Conservation (phyloP, 2,888 invertebrate species). For the Meghimatium bilineatum region DNA sequence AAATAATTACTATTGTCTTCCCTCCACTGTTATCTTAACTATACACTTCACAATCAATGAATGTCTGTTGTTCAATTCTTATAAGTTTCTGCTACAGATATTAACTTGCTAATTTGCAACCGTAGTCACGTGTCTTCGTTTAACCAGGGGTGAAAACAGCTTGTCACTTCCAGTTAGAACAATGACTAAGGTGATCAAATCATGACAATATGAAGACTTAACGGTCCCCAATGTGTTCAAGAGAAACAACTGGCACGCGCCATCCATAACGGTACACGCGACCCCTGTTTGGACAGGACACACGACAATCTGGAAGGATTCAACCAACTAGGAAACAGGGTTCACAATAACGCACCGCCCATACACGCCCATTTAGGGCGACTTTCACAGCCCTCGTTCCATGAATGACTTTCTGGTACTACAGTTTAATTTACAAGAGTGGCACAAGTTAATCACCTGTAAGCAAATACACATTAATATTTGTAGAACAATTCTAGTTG, state of each 20-base stretch:
- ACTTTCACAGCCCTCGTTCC: neutral
- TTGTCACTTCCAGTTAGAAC: constrained; percentile 35
- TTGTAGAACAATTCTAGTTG: too few relatives aligned
- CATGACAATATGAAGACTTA: neutral
- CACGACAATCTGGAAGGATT: constrained; percentile 28
- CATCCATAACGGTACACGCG: constrained; percentile 42
- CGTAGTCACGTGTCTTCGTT: neutral
- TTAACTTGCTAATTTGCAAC: neutral
- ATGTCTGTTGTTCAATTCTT: neutral
- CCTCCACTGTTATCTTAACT: neutral
- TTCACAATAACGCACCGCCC: constrained; percentile 18
- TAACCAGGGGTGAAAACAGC: constrained; percentile 27
- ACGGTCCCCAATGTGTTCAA: neutral
- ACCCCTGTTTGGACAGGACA: constrained; percentile 42
- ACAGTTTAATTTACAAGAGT: neutral
- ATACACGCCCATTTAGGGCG: constrained; percentile 14
- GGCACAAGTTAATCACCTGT: neutral
- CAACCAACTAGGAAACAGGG: constrained; percentile 17
- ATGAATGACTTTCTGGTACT: neutral
- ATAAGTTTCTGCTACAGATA: neutral
- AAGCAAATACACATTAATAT: too few relatives aligned
- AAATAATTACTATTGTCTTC: neutral
- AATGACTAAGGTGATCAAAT: constrained; percentile 39
- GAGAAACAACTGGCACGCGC: constrained; percentile 48
- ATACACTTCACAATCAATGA: neutral